Conservation (phyloP, 2,888 invertebrate genomes). For the Tenthredo scrophulariae region DNA sequence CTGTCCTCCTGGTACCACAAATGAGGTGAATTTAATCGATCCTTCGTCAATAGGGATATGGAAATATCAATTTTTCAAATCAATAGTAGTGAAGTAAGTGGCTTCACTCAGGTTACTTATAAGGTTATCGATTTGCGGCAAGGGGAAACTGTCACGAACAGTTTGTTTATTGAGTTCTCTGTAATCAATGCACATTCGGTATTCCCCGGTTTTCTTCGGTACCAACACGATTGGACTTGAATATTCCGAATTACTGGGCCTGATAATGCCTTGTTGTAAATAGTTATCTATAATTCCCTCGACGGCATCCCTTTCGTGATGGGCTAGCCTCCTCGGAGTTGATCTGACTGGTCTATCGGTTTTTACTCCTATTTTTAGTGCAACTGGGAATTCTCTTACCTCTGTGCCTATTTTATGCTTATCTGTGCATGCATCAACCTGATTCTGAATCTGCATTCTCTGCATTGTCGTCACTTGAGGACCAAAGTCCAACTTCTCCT, state of each 20-base stretch:
- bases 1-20: slow-evolving; percentile 73
- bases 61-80: slow-evolving; percentile 15
- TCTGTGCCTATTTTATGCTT: slow-evolving; percentile 24
- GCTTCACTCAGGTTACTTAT: not conserved
- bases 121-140: slow-evolving; percentile 21
- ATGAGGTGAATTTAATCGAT: slow-evolving; percentile 70
- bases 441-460: not conserved
- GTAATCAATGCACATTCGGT: slow-evolving; percentile 37
- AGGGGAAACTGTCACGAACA: not conserved
- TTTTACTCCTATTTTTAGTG: slow-evolving; percentile 46
- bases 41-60: slow-evolving; percentile 68
- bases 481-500: not conserved
- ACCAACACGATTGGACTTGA: slow-evolving; percentile 24
- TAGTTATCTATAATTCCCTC: not conserved
- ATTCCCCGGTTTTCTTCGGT: slow-evolving; percentile 16
- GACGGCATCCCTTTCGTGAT: slow-evolving; percentile 2
- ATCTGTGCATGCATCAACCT: slow-evolving; percentile 1
- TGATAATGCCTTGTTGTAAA: slow-evolving; percentile 21
- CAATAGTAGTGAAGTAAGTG: slow-evolving; percentile 3
- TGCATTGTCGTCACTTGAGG: not conserved
- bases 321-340: slow-evolving; percentile 4
- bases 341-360: slow-evolving; percentile 52
- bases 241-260: slow-evolving; percentile 22
- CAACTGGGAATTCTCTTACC: slow-evolving; percentile 9
- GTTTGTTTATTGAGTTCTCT: slow-evolving; percentile 23